These are phyloP conservation scores for Thysanoteuthis rhombus DNA, from an alignment of 2,888 invertebrate species.

Conservation along the genomic window DNA sequence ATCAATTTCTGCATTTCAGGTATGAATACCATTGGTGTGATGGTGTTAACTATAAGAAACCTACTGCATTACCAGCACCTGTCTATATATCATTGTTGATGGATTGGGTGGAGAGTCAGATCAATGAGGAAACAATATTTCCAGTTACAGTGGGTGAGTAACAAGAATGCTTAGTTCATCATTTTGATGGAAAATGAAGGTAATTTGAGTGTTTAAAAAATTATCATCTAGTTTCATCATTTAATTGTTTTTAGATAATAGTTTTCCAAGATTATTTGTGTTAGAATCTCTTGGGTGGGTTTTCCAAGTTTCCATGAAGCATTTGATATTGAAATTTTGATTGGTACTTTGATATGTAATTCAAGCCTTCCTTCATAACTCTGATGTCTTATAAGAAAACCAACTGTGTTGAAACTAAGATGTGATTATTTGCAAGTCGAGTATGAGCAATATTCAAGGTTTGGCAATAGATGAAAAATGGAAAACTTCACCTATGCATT, in stretches of 20 bases:
- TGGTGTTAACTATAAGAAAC: constrained; percentile 77
- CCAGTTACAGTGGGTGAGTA: constrained; percentile 80
- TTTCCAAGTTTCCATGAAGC: background rate
- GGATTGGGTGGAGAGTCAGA: constrained; percentile 92
- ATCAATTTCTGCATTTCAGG: constrained; percentile 56
- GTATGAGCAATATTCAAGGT: too few relatives aligned
- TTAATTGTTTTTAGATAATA: too few relatives aligned
- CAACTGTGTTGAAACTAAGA: too few relatives aligned
- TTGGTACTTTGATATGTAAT: background rate
- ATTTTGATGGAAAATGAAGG: background rate
- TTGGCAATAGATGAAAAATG: too few relatives aligned
- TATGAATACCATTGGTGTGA: constrained; percentile 94
- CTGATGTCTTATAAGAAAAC: too few relatives aligned
- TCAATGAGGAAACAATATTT: constrained; percentile 87
- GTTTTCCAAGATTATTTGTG: too few relatives aligned
- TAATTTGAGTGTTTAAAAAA: background rate
- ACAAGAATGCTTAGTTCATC: background rate
- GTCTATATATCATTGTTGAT: constrained; percentile 84
- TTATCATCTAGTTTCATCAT: too few relatives aligned
- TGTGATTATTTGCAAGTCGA: too few relatives aligned
- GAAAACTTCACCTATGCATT: too few relatives aligned
- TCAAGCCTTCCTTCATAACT: too few relatives aligned
- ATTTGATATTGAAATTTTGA: background rate
- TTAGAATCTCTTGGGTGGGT: too few relatives aligned
- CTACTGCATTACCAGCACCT: constrained; percentile 82